A percentile compares a stretch with the other conserved stretches of the same genome.
Conservation (phyloP, 1,140 invertebrate species). For the Stenopsyche tienmushanensis region DNA sequence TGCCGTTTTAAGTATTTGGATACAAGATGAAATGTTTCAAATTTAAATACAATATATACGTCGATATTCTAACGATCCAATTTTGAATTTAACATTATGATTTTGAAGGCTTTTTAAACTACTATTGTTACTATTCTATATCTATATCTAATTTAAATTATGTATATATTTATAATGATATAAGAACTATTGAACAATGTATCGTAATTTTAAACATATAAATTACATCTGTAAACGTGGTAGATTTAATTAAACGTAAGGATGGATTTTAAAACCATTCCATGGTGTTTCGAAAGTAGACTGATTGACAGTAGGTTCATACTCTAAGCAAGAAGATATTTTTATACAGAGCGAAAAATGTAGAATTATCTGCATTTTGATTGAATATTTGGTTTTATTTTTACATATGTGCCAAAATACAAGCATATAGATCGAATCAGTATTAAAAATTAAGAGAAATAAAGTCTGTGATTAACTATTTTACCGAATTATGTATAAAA, state of each 20-base stretch:
- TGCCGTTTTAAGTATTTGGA: no score
- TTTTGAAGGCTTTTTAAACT: no score
- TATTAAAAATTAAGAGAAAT: not conserved
- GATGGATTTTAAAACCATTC: not conserved
- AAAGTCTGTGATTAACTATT: not conserved
- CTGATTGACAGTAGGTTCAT: not conserved
- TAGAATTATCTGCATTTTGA: not conserved
- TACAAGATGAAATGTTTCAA: no score
- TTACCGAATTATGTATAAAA: not conserved
- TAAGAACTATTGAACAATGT: no score
- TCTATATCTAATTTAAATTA: no score
- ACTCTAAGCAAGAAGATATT: not conserved
- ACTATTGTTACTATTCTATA: no score
- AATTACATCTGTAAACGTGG: not conserved
- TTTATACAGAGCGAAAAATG: not conserved
- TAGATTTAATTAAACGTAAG: not conserved
- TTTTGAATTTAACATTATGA: no score
- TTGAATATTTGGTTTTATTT: not conserved
- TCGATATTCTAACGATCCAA: no score
- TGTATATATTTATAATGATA: no score
- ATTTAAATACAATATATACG: no score
- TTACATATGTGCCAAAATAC: not conserved
- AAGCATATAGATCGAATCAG: not conserved
- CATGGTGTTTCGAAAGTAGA: not conserved
- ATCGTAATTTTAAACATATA: not conserved